Evolutionary conservation across 2,888 invertebrate species (phyloP).

Genomic region (Tiliacea citrago): DNA sequence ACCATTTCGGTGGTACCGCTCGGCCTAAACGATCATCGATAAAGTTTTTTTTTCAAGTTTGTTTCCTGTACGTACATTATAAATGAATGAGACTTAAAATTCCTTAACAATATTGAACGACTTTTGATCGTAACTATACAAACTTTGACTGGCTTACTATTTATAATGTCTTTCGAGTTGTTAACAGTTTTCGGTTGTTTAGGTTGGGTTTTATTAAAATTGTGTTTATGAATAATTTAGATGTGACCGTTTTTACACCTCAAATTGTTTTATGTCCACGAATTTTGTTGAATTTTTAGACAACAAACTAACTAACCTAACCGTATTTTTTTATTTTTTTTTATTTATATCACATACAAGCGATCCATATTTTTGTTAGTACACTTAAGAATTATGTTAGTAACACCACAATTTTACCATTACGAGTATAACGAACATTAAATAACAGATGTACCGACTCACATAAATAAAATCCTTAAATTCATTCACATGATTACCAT

Average conservation of each 20-base stretch:
- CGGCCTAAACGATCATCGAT: slow-evolving; percentile 84
- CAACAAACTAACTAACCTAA: neutral
- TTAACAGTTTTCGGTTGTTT: slow-evolving; percentile 29
- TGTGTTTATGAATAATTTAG: slow-evolving; percentile 9
- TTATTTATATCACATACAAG: too few species aligned
- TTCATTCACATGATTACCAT: too few species aligned
- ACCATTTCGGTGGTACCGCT: slow-evolving; percentile 79
- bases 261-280: neutral
- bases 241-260: neutral
- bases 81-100: slow-evolving; percentile 64
- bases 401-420: too few species aligned
- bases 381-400: too few species aligned
- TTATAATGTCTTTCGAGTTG: slow-evolving; percentile 38
- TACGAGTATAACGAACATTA: too few species aligned
- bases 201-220: slow-evolving; percentile 16
- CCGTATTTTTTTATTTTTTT: too few species aligned
- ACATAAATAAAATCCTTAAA: too few species aligned
- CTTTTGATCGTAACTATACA: slow-evolving; percentile 50
- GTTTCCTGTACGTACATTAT: slow-evolving; percentile 69
- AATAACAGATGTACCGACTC: too few species aligned
- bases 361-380: too few species aligned
- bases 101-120: slow-evolving; percentile 69
- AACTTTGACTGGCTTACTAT: slow-evolving; percentile 43
- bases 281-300: neutral
- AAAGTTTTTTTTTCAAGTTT: slow-evolving; percentile 70